phyloP scores from a whole-genome alignment of 1,140 invertebrate species.

The Ostrea edulis region DNA sequence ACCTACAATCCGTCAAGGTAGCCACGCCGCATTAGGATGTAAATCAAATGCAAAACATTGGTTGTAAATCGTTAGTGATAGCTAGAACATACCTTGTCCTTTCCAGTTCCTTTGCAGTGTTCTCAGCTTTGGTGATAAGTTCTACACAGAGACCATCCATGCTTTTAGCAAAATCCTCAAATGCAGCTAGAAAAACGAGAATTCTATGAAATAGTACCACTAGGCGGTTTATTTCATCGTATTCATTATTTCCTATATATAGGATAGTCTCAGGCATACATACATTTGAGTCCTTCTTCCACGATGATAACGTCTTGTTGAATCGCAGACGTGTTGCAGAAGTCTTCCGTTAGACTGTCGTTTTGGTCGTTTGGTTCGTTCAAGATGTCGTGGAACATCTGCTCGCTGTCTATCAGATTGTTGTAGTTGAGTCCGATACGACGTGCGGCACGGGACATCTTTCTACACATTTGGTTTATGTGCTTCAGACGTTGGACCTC shows the following conservation, averaged over 20 bases:
- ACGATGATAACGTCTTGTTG: constrained; percentile 55
- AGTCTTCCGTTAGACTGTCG: constrained; percentile 53
- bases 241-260: no score
- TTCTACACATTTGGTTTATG: constrained; percentile 57
- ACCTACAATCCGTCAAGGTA: constrained; percentile 35
- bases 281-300: constrained; percentile 56
- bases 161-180: constrained; percentile 46
- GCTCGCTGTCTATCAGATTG: constrained; percentile 54
- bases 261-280: background rate
- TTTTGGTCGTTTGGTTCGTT: constrained; percentile 50
- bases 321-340: constrained; percentile 47
- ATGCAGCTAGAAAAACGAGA: constrained; percentile 41
- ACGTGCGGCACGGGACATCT: constrained; percentile 54
- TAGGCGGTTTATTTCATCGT: no score
- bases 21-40: background rate
- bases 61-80: background rate
- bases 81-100: constrained; percentile 44
- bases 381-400: constrained; percentile 52
- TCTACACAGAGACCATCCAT: constrained; percentile 49
- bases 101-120: constrained; percentile 51
- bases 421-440: constrained; percentile 53
- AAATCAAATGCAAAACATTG: background rate
- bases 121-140: constrained; percentile 52
- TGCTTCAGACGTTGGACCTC: constrained; percentile 53
- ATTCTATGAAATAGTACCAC: background rate